Conservation (phyloP, 2,113 vertebrate genomes). For the Rhynchomys soricoides region DNA sequence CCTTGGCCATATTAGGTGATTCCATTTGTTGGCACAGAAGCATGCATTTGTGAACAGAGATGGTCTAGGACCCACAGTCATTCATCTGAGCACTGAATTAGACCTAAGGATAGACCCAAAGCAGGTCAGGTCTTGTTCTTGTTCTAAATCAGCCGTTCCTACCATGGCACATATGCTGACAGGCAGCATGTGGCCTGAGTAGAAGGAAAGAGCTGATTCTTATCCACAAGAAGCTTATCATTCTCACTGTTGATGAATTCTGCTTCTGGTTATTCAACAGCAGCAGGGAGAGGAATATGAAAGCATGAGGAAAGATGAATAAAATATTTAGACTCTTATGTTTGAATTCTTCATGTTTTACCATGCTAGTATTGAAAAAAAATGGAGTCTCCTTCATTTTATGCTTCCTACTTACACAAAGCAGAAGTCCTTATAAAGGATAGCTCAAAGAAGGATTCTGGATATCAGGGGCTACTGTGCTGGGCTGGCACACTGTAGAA, state of each 20-base stretch:
- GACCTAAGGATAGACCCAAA: neutral
- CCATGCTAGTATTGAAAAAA: neutral
- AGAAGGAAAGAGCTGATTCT: neutral
- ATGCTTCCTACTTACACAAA: neutral
- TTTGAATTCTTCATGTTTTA: neutral
- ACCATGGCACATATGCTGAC: neutral
- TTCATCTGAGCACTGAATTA: neutral
- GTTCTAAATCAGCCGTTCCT: neutral
- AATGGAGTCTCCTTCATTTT: neutral
- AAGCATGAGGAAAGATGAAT: neutral
- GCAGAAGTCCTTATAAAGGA: neutral
- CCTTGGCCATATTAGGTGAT: neutral
- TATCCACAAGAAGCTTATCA: neutral
- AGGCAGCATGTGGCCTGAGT: neutral
- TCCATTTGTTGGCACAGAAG: neutral
- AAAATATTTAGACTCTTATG: neutral
- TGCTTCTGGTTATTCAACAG: neutral
- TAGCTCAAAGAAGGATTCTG: neutral
- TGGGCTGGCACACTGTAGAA: neutral
- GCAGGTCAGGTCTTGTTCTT: neutral
- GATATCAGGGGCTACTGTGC: neutral
- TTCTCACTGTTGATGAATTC: neutral
- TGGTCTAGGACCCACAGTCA: neutral
- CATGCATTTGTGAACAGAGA: neutral
- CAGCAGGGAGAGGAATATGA: neutral